Percentiles rank a stretch among this genome's conserved stretches.
These are phyloP conservation scores for Nemotelus nigrinus DNA, from an alignment of 2,888 invertebrate species.

Conservation along the genomic window DNA sequence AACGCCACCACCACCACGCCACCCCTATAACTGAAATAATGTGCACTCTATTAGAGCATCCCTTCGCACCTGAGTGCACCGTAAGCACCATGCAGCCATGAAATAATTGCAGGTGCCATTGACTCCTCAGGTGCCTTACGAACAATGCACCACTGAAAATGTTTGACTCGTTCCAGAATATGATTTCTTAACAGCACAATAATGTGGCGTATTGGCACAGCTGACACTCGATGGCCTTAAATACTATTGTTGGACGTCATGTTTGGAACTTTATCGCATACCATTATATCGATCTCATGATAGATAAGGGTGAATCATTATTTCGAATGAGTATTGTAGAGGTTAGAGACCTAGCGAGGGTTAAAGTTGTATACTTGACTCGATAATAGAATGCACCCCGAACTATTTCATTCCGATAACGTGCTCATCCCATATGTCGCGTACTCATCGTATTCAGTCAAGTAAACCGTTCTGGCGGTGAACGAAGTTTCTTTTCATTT, in stretches of 20 bases:
- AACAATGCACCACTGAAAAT: background rate
- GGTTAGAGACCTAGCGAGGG: background rate
- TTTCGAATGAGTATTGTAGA: background rate
- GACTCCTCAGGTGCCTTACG: constrained; percentile 44
- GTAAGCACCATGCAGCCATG: background rate
- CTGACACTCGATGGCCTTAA: constrained; percentile 5
- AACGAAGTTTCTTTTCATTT: background rate
- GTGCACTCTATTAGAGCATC: constrained; percentile 27
- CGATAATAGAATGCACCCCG: constrained; percentile 27
- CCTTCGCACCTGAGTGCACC: constrained; percentile 32
- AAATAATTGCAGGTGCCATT: constrained; percentile 33
- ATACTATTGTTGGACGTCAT: background rate
- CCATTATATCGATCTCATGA: constrained; percentile 15
- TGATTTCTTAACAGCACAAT: constrained; percentile 37
- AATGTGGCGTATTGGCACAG: constrained; percentile 34
- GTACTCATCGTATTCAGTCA: background rate
- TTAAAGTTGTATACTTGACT: background rate
- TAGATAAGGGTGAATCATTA: constrained; percentile 17
- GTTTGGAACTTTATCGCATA: background rate
- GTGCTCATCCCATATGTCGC: constrained; percentile 30
- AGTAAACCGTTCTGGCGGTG: too few relatives aligned
- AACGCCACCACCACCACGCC: too few relatives aligned
- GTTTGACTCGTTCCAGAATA: constrained; percentile 43
- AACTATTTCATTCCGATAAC: background rate
- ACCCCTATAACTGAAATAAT: background rate